Evolutionary conservation across 1,140 invertebrate species (phyloP).

Genomic region (Argopecten irradians): DNA sequence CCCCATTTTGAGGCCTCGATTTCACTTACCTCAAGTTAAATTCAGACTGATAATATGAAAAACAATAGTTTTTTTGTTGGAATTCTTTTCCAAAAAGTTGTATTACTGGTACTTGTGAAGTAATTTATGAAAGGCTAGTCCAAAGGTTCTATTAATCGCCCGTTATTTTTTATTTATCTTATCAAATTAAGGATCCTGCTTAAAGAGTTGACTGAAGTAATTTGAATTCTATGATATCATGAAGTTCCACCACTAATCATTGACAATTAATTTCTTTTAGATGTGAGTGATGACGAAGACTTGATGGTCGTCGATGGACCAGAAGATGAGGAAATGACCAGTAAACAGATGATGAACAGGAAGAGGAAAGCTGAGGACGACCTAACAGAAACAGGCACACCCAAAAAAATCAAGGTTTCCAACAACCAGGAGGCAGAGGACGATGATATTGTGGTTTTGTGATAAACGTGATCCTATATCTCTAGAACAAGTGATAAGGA

Average conservation of each 20-base stretch:
- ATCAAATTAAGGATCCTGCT: not conserved
- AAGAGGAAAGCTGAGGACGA: conserved; percentile 47
- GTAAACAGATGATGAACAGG: not conserved
- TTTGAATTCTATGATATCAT: not conserved
- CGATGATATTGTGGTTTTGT: conserved; percentile 31
- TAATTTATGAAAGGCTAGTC: no score
- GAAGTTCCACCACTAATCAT: not conserved
- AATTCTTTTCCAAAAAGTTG: no score
- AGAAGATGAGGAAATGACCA: conserved; percentile 29
- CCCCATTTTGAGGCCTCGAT: no score
- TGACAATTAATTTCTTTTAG: not conserved
- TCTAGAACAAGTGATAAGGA: not conserved
- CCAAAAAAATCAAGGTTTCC: conserved; percentile 11
- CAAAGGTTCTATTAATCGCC: not conserved
- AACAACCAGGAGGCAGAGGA: conserved; percentile 11
- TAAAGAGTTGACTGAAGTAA: not conserved
- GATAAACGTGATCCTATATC: not conserved
- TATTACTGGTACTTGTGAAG: not conserved
- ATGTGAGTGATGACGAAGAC: conserved; percentile 60
- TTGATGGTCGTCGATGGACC: conserved; percentile 59
- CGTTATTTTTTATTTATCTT: not conserved
- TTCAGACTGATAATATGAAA: no score
- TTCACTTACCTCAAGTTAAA: no score
- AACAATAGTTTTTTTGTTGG: no score
- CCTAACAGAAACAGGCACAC: not conserved